Evolutionary conservation across 2,888 invertebrate species (phyloP).

Genomic region (Leucoma salicis): DNA sequence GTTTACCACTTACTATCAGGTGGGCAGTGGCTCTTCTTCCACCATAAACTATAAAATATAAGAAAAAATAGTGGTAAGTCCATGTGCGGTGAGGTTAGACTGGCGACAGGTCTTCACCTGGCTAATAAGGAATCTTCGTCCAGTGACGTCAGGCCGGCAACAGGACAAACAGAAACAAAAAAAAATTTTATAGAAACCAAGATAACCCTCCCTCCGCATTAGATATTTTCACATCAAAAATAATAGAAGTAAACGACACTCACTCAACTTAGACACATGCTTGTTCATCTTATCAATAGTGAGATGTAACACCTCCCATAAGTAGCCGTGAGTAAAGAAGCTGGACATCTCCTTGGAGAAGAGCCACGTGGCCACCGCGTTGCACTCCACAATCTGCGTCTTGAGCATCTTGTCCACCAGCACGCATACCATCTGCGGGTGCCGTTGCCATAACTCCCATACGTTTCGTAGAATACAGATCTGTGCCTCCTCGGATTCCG

Average conservation of each 20-base stretch:
- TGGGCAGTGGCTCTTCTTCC: no score
- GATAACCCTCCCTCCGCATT: no score
- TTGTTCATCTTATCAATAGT: conserved; percentile 98
- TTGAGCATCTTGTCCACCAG: conserved; percentile 98
- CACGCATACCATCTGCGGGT: conserved; percentile 98
- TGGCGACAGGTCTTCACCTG: no score
- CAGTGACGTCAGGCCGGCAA: no score
- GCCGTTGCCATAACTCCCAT: conserved; percentile 97
- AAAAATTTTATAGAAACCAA: no score
- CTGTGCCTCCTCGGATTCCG: conserved; percentile 97
- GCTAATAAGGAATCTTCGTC: no score
- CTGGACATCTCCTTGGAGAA: conserved; percentile 94
- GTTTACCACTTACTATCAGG: no score
- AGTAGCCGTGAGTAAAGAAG: conserved; percentile 95
- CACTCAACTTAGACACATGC: conserved; percentile 92
- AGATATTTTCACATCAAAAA: no score
- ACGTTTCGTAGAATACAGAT: conserved; percentile 95
- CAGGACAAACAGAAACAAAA: no score
- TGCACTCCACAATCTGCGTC: conserved; percentile 98
- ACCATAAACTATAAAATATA: no score
- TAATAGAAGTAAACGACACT: conserved; percentile 45
- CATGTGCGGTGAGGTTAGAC: no score
- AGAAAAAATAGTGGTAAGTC: no score
- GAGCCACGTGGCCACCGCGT: conserved; percentile 98
- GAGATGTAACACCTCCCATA: conserved; percentile 98